phyloP scores from a whole-genome alignment of 2,888 invertebrate species.

The Epistrophe grossulariae region DNA sequence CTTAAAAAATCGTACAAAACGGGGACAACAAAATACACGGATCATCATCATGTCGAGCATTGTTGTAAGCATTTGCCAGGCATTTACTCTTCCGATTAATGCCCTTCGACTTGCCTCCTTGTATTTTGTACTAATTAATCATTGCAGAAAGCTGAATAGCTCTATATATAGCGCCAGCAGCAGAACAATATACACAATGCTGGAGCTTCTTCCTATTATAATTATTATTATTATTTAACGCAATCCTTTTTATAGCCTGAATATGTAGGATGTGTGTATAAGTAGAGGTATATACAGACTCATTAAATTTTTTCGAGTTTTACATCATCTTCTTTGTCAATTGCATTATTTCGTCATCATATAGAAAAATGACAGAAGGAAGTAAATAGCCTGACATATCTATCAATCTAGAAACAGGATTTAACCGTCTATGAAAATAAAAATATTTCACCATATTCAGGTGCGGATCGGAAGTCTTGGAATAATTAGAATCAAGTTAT shows the following conservation, averaged over 20 bases:
- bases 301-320: background rate
- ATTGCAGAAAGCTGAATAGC: conserved; percentile 30
- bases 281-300: too few relatives aligned
- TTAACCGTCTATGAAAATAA: background rate
- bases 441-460: background rate
- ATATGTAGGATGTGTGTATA: background rate
- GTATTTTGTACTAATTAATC: conserved; percentile 66
- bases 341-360: background rate
- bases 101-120: conserved; percentile 8
- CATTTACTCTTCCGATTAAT: conserved; percentile 59
- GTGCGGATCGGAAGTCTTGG: background rate
- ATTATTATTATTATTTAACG: background rate
- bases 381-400: background rate
- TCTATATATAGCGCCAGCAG: background rate
- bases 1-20: conserved; percentile 59
- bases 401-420: background rate
- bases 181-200: background rate
- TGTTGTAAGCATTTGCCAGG: conserved; percentile 59
- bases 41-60: conserved; percentile 62
- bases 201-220: background rate
- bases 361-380: background rate
- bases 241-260: background rate
- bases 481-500: too few relatives aligned
- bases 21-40: conserved; percentile 38
- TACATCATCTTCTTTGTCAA: background rate